phyloP scores from a whole-genome alignment of 2,888 invertebrate genomes.

The Leistus spinibarbis region DNA sequence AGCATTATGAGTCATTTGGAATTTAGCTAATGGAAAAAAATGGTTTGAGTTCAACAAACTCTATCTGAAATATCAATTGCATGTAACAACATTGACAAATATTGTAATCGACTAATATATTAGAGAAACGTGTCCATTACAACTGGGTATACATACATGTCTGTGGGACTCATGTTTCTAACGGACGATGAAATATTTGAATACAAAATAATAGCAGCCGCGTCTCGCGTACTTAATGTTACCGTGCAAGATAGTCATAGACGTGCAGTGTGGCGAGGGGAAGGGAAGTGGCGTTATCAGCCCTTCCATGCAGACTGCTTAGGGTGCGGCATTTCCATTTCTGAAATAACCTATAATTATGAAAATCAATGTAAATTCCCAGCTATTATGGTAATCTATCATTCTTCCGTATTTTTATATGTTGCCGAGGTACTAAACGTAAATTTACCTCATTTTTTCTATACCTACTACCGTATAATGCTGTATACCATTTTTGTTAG shows the following conservation, averaged over 20 bases:
- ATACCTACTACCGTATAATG: not conserved
- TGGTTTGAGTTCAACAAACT: not conserved
- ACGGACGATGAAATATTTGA: constrained; percentile 5
- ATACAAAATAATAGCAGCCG: constrained; percentile 5
- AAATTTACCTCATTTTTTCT: not conserved
- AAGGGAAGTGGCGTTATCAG: not conserved
- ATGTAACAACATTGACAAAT: not conserved
- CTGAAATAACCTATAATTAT: constrained; percentile 37
- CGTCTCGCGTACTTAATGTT: not conserved
- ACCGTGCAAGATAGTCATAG: not conserved
- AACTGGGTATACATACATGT: not conserved
- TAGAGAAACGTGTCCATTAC: not conserved
- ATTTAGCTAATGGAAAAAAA: not conserved
- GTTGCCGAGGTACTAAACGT: not conserved
- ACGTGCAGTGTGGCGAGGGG: not conserved
- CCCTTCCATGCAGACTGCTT: constrained; percentile 9
- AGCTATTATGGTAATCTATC: constrained; percentile 38
- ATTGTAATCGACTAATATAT: not conserved
- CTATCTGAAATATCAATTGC: not conserved
- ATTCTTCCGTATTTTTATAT: constrained; percentile 31
- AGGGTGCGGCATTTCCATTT: constrained; percentile 37
- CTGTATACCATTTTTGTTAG: not conserved
- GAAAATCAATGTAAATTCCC: constrained; percentile 39
- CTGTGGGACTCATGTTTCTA: not conserved
- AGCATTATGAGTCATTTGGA: not conserved